phyloP scores from a whole-genome alignment of 1,140 invertebrate genomes.

The Papilio aristodemus region DNA sequence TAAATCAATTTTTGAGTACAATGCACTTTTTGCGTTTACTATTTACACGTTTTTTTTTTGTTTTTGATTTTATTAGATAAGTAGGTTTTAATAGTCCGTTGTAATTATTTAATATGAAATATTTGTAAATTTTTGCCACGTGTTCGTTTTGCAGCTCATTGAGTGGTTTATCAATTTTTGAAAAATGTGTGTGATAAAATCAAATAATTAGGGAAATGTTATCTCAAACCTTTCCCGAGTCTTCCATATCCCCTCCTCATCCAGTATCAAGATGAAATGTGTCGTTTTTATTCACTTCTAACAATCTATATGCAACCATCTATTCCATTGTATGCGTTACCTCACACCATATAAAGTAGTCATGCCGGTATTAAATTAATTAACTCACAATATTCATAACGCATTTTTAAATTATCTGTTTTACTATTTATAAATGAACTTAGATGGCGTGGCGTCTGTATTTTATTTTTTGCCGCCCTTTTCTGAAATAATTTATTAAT shows the following conservation, averaged over 20 bases:
- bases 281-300: slow-evolving; percentile 34
- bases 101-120: slow-evolving; percentile 40
- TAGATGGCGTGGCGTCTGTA: too few relatives aligned
- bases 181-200: slow-evolving; percentile 8
- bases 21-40: slow-evolving; percentile 63
- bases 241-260: slow-evolving; percentile 14
- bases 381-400: slow-evolving; percentile 35
- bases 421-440: slow-evolving; percentile 16
- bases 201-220: not conserved
- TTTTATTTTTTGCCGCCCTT: not conserved
- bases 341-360: slow-evolving; percentile 50
- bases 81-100: slow-evolving; percentile 41
- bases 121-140: slow-evolving; percentile 31
- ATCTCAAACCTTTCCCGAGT: slow-evolving; percentile 5
- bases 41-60: slow-evolving; percentile 55
- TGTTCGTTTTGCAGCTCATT: slow-evolving; percentile 22
- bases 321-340: slow-evolving; percentile 47
- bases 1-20: slow-evolving; percentile 56
- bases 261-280: slow-evolving; percentile 5
- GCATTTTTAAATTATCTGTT: slow-evolving; percentile 33
- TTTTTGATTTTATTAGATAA: slow-evolving; percentile 46
- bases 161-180: not conserved
- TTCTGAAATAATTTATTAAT: slow-evolving; percentile 16
- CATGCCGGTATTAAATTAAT: slow-evolving; percentile 39
- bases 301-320: slow-evolving; percentile 36